Base-by-base conservation (phyloP, 2,888 invertebrate species). In the Caprella mutica region DNA sequence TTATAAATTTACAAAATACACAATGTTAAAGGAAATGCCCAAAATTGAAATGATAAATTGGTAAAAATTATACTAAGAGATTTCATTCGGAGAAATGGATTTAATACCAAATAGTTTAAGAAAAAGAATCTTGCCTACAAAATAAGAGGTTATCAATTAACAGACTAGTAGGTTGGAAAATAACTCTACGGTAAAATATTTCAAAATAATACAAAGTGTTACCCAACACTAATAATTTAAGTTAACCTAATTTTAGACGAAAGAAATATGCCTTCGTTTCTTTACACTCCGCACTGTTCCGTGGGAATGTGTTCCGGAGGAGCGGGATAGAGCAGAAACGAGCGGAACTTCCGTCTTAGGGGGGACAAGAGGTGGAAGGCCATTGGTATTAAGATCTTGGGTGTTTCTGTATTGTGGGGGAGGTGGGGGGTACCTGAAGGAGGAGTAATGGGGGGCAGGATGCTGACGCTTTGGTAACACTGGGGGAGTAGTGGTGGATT, bases 261-360 rank as follows among this genome's bases (percentile, higher is more conserved):
- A 66, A 3, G 66, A 66, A 51, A 66, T 66, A 52, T 66, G 66
- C 14, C 66, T 57, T 27, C 65, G 59, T 43, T 66, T 66, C 42
- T 66, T 65, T 12, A 63, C 63, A 44, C 63, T 63, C 4, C 63
- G 56, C 12, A 63, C 63, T 5, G 63, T 63, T 8, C 63, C 63
- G 44, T 63, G 63, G 17, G 63, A 59, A 27, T 59, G 59, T 3
- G 59, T 56, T n/a, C 54, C 57, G 27, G 56, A 53, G 19, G 56
- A 56, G 24, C 57, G 57, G n/a, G 61, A 55, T 23, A 61, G 54
- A 5, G 55, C 54, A 30, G 54, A 55, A 33, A 51, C 54, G 8
- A 55, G 52, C 8, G 59, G 57, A 21, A 52, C 57, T 39, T 27
- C 29, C 27, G 29, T 27, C 8, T 17, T 12, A 14, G 23, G 8